These are phyloP conservation scores for Pseudeuparius sepicola DNA, from an alignment of 2,888 invertebrate genomes.

Conservation along the genomic window DNA sequence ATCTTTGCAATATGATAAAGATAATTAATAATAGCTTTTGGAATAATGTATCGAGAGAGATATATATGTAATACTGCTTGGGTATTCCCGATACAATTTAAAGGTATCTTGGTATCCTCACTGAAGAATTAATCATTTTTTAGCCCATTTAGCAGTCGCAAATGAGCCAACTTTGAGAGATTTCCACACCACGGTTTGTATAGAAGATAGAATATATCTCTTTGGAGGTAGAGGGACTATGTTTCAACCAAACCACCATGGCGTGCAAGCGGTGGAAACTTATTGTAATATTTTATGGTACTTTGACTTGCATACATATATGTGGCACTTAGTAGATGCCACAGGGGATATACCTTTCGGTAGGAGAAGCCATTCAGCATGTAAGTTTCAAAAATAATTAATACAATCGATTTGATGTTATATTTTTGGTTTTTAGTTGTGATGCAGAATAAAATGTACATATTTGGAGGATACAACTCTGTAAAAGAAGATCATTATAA, in stretches of 20 bases:
- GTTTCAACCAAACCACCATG: constrained; percentile 39
- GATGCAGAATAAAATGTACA: constrained; percentile 65
- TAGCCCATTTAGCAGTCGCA: too few species aligned
- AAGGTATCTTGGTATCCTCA: too few species aligned
- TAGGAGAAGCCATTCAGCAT: constrained; percentile 83
- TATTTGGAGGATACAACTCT: constrained; percentile 88
- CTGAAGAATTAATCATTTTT: too few species aligned
- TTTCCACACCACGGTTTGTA: constrained; percentile 77
- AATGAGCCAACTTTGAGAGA: constrained; percentile 55
- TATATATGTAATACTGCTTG: too few species aligned
- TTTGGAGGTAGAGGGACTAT: constrained; percentile 72
- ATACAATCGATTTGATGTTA: background rate
- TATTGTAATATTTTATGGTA: constrained; percentile 71
- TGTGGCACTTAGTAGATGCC: constrained; percentile 56
- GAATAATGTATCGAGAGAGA: too few species aligned
- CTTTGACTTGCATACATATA: constrained; percentile 58
- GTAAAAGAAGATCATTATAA: constrained; percentile 67
- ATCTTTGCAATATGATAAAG: too few species aligned
- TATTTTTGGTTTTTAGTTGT: constrained; percentile 52
- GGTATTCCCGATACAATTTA: too few species aligned
- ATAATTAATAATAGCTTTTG: too few species aligned
- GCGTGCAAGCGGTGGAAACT: constrained; percentile 57
- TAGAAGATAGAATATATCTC: constrained; percentile 72
- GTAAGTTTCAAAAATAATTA: constrained; percentile 44
- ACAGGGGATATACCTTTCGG: constrained; percentile 64